Percentiles rank a stretch among this genome's conserved stretches.
Evolutionary conservation across 2,113 vertebrate species (phyloP).

Genomic region (Nerophis ophidion): DNA sequence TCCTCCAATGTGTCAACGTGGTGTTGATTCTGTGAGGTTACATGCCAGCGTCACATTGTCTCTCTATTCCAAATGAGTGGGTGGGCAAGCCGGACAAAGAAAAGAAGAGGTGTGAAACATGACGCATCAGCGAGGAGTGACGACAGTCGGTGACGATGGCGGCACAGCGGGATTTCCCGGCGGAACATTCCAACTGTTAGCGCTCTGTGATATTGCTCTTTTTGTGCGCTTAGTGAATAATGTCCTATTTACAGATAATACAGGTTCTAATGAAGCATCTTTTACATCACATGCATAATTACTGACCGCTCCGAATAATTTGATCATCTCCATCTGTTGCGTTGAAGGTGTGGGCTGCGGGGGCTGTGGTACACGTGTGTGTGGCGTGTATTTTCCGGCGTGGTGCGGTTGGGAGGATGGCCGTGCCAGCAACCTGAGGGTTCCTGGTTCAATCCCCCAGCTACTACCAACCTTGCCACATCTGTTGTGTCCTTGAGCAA

Average conservation of each 20-base stretch:
- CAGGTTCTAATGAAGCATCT: conserved; percentile 8
- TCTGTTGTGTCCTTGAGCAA: no score
- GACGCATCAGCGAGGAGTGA: background rate
- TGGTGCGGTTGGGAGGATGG: no score
- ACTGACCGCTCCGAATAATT: no score
- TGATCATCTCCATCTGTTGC: no score
- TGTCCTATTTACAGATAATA: conserved; percentile 6
- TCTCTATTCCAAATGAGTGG: background rate
- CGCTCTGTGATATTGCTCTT: conserved; percentile 15
- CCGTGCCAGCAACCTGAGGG: no score
- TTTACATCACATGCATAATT: background rate
- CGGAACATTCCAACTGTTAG: background rate
- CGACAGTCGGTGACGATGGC: conserved; percentile 20
- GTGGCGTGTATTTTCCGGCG: no score
- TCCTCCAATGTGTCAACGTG: conserved; percentile 12
- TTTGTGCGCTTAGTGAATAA: background rate
- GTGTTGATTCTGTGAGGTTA: background rate
- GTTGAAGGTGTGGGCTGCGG: no score
- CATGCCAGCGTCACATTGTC: background rate
- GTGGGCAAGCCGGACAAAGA: conserved; percentile 8
- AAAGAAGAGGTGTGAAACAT: background rate
- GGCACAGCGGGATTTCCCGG: conserved; percentile 21
- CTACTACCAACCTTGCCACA: no score
- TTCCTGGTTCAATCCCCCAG: no score
- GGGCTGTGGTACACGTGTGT: no score